Percentiles rank a stretch among this genome's conserved stretches.
These are phyloP conservation scores for Monoplex corrugatus DNA, from an alignment of 2,888 invertebrate genomes.

Conservation along the genomic window DNA sequence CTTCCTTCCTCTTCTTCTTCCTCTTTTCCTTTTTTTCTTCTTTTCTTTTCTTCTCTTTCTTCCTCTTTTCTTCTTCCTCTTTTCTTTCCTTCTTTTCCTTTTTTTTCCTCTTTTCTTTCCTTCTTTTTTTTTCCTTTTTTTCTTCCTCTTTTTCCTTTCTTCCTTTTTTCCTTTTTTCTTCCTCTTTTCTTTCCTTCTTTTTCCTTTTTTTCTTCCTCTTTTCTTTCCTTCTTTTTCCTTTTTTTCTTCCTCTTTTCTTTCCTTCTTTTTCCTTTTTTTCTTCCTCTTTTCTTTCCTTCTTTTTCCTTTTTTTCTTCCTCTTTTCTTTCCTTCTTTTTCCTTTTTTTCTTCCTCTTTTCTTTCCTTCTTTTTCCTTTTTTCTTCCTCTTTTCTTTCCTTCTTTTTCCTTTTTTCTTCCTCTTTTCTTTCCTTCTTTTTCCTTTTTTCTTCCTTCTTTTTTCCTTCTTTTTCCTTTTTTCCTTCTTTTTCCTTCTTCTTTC, in stretches of 20 bases:
- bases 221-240: no score
- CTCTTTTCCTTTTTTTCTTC: neutral
- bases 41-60: neutral
- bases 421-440: neutral
- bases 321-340: neutral
- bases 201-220: no score
- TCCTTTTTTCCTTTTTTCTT: neutral
- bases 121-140: neutral
- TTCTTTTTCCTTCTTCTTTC: neutral
- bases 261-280: conserved; percentile 31
- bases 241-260: neutral
- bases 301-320: conserved; percentile 14
- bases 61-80: neutral
- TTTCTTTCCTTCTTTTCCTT: neutral
- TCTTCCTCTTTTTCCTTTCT: neutral
- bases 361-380: neutral
- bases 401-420: neutral
- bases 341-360: neutral
- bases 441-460: neutral
- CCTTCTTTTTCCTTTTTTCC: neutral
- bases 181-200: neutral
- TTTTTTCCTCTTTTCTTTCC: neutral
- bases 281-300: conserved; percentile 35
- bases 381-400: conserved; percentile 26
- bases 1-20: neutral